These are phyloP conservation scores for Leptarthrus brevirostris DNA, from an alignment of 2,888 invertebrate genomes.

Conservation along the genomic window DNA sequence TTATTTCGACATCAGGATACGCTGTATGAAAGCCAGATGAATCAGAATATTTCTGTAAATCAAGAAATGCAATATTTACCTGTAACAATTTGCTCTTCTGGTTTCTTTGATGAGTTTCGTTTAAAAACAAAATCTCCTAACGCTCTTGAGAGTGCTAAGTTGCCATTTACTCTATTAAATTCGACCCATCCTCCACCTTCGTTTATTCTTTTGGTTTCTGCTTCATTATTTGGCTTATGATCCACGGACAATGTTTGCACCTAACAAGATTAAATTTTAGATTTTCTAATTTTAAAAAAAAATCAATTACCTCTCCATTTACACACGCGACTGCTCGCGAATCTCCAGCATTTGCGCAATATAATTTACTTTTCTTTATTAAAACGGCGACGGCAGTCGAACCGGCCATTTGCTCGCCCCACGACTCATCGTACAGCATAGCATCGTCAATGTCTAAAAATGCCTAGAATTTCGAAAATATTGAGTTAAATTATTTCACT, in stretches of 20 bases:
- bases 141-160: conserved; percentile 94
- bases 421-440: conserved; percentile 88
- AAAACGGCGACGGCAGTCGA: conserved; percentile 91
- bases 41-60: no score
- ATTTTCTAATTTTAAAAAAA: neutral
- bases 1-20: conserved; percentile 89
- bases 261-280: conserved; percentile 58
- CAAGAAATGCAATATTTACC: conserved; percentile 70
- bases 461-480: conserved; percentile 70
- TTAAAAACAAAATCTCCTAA: conserved; percentile 98
- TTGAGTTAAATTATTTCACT: neutral
- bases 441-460: conserved; percentile 93
- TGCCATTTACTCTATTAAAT: conserved; percentile 97
- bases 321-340: conserved; percentile 94
- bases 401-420: conserved; percentile 93
- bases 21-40: conserved; percentile 72
- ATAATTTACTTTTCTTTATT: conserved; percentile 85
- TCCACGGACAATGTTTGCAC: conserved; percentile 85
- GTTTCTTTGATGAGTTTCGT: conserved; percentile 82
- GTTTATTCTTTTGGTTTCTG: conserved; percentile 87
- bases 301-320: conserved; percentile 73
- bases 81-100: conserved; percentile 97
- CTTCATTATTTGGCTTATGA: conserved; percentile 94
- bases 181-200: conserved; percentile 98
- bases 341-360: conserved; percentile 97